Percentiles rank a stretch among this genome's conserved stretches.
Evolutionary conservation across 2,888 invertebrate species (phyloP).

Genomic region (Lacanobia wlatinum): DNA sequence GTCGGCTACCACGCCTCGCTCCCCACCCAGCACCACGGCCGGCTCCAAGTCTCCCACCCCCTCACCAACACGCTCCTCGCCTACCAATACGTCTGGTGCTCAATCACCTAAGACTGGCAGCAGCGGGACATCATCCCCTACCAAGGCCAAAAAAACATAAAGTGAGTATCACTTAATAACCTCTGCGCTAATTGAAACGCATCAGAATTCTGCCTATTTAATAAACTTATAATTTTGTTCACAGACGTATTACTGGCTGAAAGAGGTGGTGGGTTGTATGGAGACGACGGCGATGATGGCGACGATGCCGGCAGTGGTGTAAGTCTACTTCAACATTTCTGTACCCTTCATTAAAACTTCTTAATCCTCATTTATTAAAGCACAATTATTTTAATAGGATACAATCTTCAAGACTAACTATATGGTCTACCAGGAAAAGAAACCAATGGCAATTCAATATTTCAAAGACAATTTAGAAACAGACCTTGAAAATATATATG

Average conservation of each 20-base stretch:
- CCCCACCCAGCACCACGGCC: background rate
- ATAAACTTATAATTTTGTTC: constrained; percentile 34
- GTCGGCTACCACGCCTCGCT: constrained; percentile 18
- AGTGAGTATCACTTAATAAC: constrained; percentile 26
- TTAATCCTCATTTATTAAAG: constrained; percentile 4
- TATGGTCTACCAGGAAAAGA: constrained; percentile 21
- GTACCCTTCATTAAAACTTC: background rate
- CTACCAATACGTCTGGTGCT: background rate
- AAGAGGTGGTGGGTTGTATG: constrained; percentile 31
- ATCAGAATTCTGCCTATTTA: background rate
- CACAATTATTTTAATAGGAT: constrained; percentile 52
- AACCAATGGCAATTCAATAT: constrained; percentile 19
- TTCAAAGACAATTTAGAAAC: constrained; percentile 70
- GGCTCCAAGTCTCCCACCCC: background rate
- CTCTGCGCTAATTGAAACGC: constrained; percentile 12
- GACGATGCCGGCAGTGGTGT: constrained; percentile 74
- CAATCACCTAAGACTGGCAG: background rate
- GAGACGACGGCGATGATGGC: too few species aligned
- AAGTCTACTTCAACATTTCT: constrained; percentile 67
- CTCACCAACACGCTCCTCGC: constrained; percentile 8
- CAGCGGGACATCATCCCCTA: background rate
- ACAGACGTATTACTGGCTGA: constrained; percentile 57
- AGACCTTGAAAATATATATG: constrained; percentile 71
- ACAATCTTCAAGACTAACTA: constrained; percentile 28
- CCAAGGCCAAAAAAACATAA: constrained; percentile 12